Conservation (phyloP, 2,113 vertebrate genomes). For the Sinocyclocheilus anshuiensis region DNA sequence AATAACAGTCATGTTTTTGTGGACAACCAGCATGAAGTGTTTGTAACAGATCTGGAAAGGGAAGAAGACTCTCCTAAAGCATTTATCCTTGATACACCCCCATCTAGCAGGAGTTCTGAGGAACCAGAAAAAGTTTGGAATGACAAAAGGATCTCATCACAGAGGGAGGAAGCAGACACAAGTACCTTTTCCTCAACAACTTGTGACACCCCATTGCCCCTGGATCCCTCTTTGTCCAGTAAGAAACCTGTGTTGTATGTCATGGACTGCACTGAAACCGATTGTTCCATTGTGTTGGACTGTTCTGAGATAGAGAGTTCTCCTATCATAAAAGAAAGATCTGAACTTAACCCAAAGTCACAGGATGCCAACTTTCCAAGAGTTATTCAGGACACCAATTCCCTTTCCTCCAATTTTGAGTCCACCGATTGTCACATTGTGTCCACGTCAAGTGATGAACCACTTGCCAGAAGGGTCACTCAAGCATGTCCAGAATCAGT, state of each 20-base stretch:
- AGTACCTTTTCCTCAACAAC: conserved; percentile 75
- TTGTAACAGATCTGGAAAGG: conserved; percentile 69
- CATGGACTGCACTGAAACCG: conserved; percentile 82
- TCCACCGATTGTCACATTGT: conserved; percentile 65
- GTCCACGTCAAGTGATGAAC: conserved; percentile 60
- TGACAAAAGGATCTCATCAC: conserved; percentile 57
- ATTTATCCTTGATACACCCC: conserved; percentile 55
- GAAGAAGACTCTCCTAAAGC: conserved; percentile 62
- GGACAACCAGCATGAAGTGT: conserved; percentile 67
- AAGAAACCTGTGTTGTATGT: conserved; percentile 74
- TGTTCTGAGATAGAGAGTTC: conserved; percentile 82
- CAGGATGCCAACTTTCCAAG: conserved; percentile 55
- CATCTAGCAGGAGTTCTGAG: conserved; percentile 60
- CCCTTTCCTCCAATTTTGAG: conserved; percentile 72
- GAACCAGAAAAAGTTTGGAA: conserved; percentile 43
- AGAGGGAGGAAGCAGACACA: conserved; percentile 62
- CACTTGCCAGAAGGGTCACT: conserved; percentile 52
- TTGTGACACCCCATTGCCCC: conserved; percentile 72
- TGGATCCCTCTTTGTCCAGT: conserved; percentile 75
- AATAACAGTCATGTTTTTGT: conserved; percentile 67
- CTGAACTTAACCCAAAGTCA: conserved; percentile 48
- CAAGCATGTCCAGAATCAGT: conserved; percentile 52
- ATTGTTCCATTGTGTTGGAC: conserved; percentile 88
- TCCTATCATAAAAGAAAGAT: conserved; percentile 58
- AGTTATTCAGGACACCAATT: conserved; percentile 63